phyloP scores from a whole-genome alignment of 2,797 vertebrate genomes.

The Alcedo atthis region DNA sequence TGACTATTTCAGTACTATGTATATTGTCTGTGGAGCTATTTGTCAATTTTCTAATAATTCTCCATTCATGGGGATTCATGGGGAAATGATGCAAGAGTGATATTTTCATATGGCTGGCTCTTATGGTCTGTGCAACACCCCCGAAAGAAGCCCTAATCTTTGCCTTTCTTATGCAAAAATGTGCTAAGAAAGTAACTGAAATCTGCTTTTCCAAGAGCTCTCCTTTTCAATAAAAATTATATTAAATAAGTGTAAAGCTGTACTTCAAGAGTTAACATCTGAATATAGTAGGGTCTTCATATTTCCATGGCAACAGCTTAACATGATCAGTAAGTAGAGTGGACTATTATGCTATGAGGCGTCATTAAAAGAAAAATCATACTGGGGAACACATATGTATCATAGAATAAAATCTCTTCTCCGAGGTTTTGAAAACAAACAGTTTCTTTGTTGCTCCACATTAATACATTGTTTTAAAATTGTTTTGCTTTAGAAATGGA shows the following conservation, averaged over 20 bases:
- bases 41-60: neutral
- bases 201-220: neutral
- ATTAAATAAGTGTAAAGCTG: neutral
- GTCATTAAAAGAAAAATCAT: slow-evolving; percentile 54
- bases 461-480: slow-evolving; percentile 50
- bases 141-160: neutral
- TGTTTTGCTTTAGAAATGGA: slow-evolving; percentile 27
- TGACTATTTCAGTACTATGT: neutral
- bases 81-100: neutral
- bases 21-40: neutral
- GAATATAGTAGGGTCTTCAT: slow-evolving; percentile 32
- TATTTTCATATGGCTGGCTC: neutral
- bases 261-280: slow-evolving; percentile 57
- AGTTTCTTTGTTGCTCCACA: slow-evolving; percentile 17
- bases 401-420: slow-evolving; percentile 45
- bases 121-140: neutral
- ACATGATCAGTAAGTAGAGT: slow-evolving; percentile 65
- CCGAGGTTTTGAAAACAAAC: neutral
- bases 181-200: neutral
- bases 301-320: slow-evolving; percentile 73
- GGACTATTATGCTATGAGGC: slow-evolving; percentile 62
- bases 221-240: neutral
- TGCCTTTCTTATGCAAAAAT: neutral
- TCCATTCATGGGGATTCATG: neutral
- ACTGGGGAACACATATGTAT: slow-evolving; percentile 46